These are phyloP conservation scores for Orientallactaga bullata DNA, from an alignment of 2,113 vertebrate species.

Conservation along the genomic window DNA sequence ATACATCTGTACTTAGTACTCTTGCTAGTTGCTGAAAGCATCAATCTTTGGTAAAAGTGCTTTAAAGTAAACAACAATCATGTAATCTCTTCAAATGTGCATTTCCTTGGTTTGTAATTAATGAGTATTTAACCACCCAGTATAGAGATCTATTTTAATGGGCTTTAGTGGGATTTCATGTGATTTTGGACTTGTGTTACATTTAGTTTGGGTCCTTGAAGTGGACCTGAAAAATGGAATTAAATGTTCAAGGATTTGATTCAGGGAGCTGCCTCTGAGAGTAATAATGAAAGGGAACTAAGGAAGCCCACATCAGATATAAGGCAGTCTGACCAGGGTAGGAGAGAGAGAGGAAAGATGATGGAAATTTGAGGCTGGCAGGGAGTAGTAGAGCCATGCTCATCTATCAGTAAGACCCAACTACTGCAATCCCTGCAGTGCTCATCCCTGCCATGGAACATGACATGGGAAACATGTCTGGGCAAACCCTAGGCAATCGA, in stretches of 20 bases:
- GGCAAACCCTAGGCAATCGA: too few relatives aligned
- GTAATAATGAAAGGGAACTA: not conserved
- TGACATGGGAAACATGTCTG: too few relatives aligned
- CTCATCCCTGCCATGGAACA: not conserved
- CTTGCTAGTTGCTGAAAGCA: not conserved
- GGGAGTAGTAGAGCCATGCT: not conserved
- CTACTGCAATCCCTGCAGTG: not conserved
- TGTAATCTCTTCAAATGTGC: not conserved
- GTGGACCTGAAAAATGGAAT: not conserved
- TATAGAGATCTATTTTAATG: conserved; percentile 19
- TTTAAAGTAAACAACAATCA: not conserved
- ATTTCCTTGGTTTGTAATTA: not conserved
- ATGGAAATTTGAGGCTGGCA: not conserved
- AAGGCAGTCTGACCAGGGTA: not conserved
- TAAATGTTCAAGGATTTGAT: not conserved
- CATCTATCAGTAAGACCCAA: not conserved
- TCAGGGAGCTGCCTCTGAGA: not conserved
- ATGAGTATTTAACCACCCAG: not conserved
- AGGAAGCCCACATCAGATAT: not conserved
- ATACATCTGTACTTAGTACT: not conserved
- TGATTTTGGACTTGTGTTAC: not conserved
- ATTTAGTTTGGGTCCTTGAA: not conserved
- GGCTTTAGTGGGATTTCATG: not conserved
- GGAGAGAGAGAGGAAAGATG: accelerated
- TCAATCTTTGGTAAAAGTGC: not conserved